A percentile compares a stretch with the other conserved stretches of the same genome.
These are phyloP conservation scores for Bubo bubo DNA, from an alignment of 2,113 vertebrate genomes.

Conservation along the genomic window DNA sequence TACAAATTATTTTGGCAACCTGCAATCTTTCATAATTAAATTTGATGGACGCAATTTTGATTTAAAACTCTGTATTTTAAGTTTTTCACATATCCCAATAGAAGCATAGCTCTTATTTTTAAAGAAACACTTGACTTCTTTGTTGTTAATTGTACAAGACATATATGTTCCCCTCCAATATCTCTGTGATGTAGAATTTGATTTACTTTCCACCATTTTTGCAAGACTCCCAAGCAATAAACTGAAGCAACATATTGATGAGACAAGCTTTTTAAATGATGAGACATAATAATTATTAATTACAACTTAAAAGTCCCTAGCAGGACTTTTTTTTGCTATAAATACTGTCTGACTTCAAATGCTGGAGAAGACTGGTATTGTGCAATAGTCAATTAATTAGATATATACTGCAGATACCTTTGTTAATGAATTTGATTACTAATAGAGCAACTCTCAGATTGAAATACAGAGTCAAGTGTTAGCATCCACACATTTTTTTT, in stretches of 20 bases:
- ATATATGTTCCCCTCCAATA: conserved; percentile 2
- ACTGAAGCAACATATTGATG: conserved; percentile 8
- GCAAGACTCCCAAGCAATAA: conserved; percentile 46
- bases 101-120: conserved; percentile 28
- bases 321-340: conserved; percentile 38
- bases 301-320: conserved; percentile 32
- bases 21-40: not conserved
- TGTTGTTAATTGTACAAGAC: conserved; percentile 35
- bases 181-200: conserved; percentile 24
- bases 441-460: not conserved
- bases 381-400: conserved; percentile 46
- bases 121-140: conserved; percentile 25
- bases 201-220: conserved; percentile 58
- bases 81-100: not conserved
- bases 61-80: not conserved
- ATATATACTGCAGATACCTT: not conserved
- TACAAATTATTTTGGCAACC: not conserved
- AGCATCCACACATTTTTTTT: not conserved
- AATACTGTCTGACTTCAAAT: conserved; percentile 50
- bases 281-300: conserved; percentile 56
- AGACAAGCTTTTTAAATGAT: conserved; percentile 56
- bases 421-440: conserved; percentile 30
- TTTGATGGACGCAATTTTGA: not conserved
- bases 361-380: not conserved
- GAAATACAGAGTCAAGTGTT: not conserved